phyloP scores from a whole-genome alignment of 2,113 vertebrate species.

The Otocyon megalotis region DNA sequence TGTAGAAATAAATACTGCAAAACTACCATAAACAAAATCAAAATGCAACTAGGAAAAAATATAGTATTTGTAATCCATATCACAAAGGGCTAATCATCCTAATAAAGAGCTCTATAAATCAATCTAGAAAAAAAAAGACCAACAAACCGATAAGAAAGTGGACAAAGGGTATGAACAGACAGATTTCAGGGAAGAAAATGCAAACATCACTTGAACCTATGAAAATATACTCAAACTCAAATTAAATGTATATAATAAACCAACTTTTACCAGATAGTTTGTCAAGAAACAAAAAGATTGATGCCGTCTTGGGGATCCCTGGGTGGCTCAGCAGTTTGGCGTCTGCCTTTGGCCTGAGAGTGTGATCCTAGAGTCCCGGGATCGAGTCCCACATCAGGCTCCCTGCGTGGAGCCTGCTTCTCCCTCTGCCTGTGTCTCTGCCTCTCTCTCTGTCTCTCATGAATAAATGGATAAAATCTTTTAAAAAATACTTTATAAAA shows the following conservation, averaged over 20 bases:
- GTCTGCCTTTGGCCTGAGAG: no score
- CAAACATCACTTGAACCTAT: not conserved
- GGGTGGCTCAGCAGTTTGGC: no score
- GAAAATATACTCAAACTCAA: not conserved
- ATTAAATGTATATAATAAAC: not conserved
- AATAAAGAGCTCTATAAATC: not conserved
- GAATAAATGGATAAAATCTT: no score
- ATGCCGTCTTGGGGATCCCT: not conserved
- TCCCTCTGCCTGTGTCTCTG: no score
- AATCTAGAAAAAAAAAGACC: not conserved
- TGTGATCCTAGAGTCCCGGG: no score
- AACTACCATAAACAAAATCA: slow-evolving; percentile 19
- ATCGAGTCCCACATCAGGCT: no score
- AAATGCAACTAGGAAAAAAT: slow-evolving; percentile 41
- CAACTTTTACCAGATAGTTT: not conserved
- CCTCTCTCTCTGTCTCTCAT: no score
- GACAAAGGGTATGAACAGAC: not conserved
- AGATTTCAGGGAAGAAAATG: slow-evolving; percentile 31
- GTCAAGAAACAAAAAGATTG: not conserved
- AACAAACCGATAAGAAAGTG: not conserved
- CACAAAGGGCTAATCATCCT: not conserved
- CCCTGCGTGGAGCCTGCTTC: no score
- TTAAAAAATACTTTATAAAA: no score
- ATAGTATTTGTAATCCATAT: slow-evolving; percentile 30
- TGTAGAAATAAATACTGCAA: not conserved